phyloP scores from a whole-genome alignment of 2,797 vertebrate species.

The Tympanoctomys barrerae region DNA sequence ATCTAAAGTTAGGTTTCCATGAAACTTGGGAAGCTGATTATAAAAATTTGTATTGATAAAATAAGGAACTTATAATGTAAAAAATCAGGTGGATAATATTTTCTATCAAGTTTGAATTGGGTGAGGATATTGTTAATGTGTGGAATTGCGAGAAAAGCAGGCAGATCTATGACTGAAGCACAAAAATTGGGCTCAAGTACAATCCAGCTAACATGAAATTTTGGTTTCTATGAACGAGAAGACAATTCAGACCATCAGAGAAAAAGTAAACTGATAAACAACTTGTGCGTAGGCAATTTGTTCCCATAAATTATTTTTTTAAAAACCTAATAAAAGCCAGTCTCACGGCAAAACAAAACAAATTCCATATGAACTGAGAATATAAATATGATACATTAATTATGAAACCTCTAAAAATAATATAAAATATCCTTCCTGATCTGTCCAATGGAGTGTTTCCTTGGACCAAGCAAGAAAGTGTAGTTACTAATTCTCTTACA shows the following conservation, averaged over 20 bases:
- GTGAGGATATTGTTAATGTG: not conserved
- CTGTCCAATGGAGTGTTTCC: not conserved
- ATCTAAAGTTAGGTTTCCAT: not conserved
- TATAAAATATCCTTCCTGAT: not conserved
- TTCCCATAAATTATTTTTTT: constrained; percentile 10
- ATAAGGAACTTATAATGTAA: not conserved
- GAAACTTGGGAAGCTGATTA: not conserved
- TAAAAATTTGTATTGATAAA: not conserved
- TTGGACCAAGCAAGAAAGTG: constrained; percentile 36
- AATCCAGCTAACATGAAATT: not conserved
- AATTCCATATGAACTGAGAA: constrained; percentile 25
- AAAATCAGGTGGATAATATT: not conserved
- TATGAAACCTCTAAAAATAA: not conserved
- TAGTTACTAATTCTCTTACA: not conserved
- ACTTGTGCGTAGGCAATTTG: not conserved
- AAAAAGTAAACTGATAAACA: constrained; percentile 12
- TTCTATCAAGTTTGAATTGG: not conserved
- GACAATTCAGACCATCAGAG: not conserved
- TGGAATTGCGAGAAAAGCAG: not conserved
- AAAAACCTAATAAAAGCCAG: constrained; percentile 31
- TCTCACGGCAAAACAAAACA: constrained; percentile 24
- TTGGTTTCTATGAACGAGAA: not conserved
- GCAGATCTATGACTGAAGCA: not conserved
- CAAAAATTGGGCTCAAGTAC: not conserved
- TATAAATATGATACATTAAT: constrained; percentile 7